A percentile compares a stretch with the other conserved stretches of the same genome.
Evolutionary conservation across 1,140 invertebrate genomes (phyloP).

Genomic region (Eulimnadia texana): DNA sequence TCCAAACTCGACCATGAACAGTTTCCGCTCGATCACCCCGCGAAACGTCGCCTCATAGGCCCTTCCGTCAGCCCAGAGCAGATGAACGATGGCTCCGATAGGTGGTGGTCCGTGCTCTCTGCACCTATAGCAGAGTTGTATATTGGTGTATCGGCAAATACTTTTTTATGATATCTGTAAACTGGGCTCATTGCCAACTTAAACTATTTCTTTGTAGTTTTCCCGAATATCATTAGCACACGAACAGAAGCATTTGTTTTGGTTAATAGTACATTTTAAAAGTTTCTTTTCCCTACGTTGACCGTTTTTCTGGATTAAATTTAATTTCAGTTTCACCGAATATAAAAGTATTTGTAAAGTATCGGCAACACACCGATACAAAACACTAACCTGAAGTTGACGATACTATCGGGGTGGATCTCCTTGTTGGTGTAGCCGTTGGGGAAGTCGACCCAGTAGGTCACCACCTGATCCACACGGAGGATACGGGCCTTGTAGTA

Average conservation of each 20-base stretch:
- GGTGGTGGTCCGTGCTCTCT: slow-evolving; percentile 28
- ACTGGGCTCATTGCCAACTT: no score
- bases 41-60: slow-evolving; percentile 41
- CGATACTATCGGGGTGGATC: neutral
- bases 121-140: slow-evolving; percentile 19
- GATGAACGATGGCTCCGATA: slow-evolving; percentile 33
- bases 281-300: slow-evolving; percentile 15
- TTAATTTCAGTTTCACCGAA: slow-evolving; percentile 25
- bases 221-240: slow-evolving; percentile 13
- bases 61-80: slow-evolving; percentile 44
- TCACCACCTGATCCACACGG: slow-evolving; percentile 38
- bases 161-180: no score
- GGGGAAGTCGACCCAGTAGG: slow-evolving; percentile 31
- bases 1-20: slow-evolving; percentile 2
- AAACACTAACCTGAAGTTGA: no score
- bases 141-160: neutral
- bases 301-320: neutral
- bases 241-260: slow-evolving; percentile 17
- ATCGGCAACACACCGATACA: no score
- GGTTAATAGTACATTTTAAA: slow-evolving; percentile 12
- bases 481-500: slow-evolving; percentile 39
- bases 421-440: slow-evolving; percentile 21
- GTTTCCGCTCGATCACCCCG: slow-evolving; percentile 31
- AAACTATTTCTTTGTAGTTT: no score
- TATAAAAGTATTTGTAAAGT: slow-evolving; percentile 35